Percentiles rank a stretch among this genome's conserved stretches.
phyloP scores from a whole-genome alignment of 2,797 vertebrate species.

The Distichodus sexfasciatus region DNA sequence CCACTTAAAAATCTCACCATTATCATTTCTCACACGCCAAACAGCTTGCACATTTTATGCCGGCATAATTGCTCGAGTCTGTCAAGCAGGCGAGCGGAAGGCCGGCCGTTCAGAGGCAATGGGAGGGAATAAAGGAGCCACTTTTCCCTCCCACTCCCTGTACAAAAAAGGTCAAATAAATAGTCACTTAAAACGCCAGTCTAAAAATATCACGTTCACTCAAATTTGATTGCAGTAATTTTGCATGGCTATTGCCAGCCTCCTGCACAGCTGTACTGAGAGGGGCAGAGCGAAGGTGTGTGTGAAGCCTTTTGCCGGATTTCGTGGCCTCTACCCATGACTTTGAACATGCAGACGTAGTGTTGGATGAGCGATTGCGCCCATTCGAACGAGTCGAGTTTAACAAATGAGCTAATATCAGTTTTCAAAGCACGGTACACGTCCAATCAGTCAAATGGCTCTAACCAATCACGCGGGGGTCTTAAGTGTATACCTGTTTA shows the following conservation, averaged over 20 bases:
- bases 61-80: constrained; percentile 81
- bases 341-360: constrained; percentile 30
- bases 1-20: constrained; percentile 82
- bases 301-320: constrained; percentile 1
- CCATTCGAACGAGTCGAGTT: constrained; percentile 68
- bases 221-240: constrained; percentile 26
- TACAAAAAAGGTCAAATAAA: constrained; percentile 40
- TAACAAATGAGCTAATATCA: constrained; percentile 61
- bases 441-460: constrained; percentile 59
- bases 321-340: constrained; percentile 46
- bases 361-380: constrained; percentile 54
- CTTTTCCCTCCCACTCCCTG: constrained; percentile 8
- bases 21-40: constrained; percentile 81
- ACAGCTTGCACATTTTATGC: constrained; percentile 73
- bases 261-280: too few species aligned
- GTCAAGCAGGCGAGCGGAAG: constrained; percentile 75
- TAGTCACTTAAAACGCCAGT: constrained; percentile 34
- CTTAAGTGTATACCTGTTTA: constrained; percentile 74
- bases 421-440: constrained; percentile 55
- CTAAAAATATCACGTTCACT: constrained; percentile 22
- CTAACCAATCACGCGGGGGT: constrained; percentile 38
- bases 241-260: not conserved
- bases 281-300: not conserved
- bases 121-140: constrained; percentile 25
- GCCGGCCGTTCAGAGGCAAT: constrained; percentile 71